These are phyloP conservation scores for Myiothlypis coronata DNA, from an alignment of 2,797 vertebrate genomes.

Conservation along the genomic window DNA sequence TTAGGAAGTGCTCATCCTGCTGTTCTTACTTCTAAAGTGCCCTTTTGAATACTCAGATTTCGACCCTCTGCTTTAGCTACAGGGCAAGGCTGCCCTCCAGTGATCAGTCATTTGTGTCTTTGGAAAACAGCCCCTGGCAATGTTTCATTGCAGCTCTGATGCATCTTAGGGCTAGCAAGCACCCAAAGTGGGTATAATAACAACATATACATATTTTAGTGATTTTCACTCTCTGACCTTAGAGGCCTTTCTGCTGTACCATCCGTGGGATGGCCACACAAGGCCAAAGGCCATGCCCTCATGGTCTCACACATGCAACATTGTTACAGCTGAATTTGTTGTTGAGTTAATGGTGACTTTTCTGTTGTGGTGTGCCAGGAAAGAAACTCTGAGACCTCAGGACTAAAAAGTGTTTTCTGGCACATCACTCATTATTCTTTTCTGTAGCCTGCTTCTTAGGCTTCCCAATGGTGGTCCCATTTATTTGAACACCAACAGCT, in stretches of 20 bases:
- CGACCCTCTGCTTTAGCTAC: background rate
- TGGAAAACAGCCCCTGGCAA: background rate
- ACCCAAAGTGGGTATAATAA: background rate
- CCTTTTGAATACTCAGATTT: background rate
- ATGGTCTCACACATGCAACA: background rate
- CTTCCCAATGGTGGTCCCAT: background rate
- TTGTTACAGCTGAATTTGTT: background rate
- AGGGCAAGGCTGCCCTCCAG: slow-evolving; percentile 40
- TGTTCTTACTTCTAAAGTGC: background rate
- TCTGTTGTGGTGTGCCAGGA: background rate
- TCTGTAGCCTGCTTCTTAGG: background rate
- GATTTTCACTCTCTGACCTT: background rate
- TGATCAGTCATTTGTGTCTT: background rate
- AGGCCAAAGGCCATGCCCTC: background rate
- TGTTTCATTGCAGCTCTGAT: background rate
- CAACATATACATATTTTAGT: background rate
- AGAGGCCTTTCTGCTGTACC: background rate
- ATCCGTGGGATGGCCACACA: background rate
- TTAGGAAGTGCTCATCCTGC: background rate
- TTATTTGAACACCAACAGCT: background rate
- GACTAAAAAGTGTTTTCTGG: background rate
- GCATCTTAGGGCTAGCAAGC: background rate
- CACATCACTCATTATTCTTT: background rate
- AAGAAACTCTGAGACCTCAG: background rate
- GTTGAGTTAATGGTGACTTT: background rate